Conservation (phyloP, 2,113 vertebrate species). For the Tragelaphus scriptus region DNA sequence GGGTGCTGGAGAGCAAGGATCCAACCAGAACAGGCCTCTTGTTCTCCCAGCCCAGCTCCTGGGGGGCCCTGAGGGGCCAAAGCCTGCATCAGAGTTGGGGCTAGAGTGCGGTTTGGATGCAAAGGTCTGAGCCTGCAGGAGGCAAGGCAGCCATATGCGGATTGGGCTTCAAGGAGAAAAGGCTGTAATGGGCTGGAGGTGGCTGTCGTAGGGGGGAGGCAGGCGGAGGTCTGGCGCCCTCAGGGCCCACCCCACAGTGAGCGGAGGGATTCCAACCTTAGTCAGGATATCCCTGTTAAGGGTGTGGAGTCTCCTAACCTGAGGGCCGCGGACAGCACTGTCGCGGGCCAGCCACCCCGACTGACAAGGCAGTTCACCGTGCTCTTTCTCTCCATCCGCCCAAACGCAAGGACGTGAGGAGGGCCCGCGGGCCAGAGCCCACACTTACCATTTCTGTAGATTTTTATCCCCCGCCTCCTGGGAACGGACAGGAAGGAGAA, state of each 20-base stretch:
- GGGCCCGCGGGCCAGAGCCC: background rate
- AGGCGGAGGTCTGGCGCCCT: background rate
- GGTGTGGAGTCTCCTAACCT: background rate
- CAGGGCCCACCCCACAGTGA: background rate
- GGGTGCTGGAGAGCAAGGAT: background rate
- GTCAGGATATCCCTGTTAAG: background rate
- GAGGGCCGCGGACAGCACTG: background rate
- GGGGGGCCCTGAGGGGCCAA: background rate
- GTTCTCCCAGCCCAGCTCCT: background rate
- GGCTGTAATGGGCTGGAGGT: background rate
- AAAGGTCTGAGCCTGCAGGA: background rate
- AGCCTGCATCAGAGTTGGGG: background rate
- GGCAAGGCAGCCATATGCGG: background rate
- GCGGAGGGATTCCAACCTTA: background rate
- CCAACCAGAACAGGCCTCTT: background rate
- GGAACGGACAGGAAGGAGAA: slow-evolving; percentile 35
- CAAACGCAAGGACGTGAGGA: background rate
- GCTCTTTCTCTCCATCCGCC: background rate
- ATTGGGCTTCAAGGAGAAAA: background rate
- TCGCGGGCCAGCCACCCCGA: background rate
- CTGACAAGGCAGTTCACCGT: accelerated
- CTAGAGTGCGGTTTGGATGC: background rate
- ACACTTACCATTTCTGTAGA: slow-evolving; percentile 64
- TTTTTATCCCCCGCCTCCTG: slow-evolving; percentile 58
- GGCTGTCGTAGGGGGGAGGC: background rate